Conservation (phyloP, 2,888 invertebrate species). For the Parnassius glacialis region DNA sequence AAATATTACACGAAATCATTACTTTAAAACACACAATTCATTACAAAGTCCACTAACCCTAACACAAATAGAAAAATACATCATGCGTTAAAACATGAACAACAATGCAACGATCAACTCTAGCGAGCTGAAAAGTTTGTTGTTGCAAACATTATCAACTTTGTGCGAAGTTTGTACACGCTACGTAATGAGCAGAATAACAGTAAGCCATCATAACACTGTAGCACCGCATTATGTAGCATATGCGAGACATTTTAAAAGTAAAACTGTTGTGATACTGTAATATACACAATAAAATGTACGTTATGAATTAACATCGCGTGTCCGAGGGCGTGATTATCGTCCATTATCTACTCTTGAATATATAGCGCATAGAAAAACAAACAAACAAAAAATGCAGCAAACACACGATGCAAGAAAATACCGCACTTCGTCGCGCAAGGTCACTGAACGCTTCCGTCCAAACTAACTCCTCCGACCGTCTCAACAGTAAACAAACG, state of each 20-base stretch:
- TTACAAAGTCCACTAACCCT: too few species aligned
- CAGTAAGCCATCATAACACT: background rate
- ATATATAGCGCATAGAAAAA: too few species aligned
- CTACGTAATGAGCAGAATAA: conserved; percentile 1
- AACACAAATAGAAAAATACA: too few species aligned
- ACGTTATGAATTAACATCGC: too few species aligned
- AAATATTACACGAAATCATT: too few species aligned
- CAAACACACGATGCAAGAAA: too few species aligned
- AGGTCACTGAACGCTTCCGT: conserved; percentile 10
- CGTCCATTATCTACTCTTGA: too few species aligned
- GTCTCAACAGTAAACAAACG: conserved; percentile 2
- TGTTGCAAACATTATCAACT: conserved; percentile 12
- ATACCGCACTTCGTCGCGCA: background rate
- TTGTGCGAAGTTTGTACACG: background rate
- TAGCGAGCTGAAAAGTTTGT: conserved; percentile 3
- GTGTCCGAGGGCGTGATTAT: too few species aligned
- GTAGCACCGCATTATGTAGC: background rate
- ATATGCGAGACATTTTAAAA: background rate
- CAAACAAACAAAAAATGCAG: too few species aligned
- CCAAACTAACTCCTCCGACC: background rate
- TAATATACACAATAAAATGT: too few species aligned
- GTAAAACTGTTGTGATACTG: too few species aligned
- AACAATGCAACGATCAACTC: background rate
- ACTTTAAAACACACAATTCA: too few species aligned
- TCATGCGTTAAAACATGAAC: background rate